phyloP scores from a whole-genome alignment of 2,888 invertebrate genomes.

The Hedychridium roseum region DNA sequence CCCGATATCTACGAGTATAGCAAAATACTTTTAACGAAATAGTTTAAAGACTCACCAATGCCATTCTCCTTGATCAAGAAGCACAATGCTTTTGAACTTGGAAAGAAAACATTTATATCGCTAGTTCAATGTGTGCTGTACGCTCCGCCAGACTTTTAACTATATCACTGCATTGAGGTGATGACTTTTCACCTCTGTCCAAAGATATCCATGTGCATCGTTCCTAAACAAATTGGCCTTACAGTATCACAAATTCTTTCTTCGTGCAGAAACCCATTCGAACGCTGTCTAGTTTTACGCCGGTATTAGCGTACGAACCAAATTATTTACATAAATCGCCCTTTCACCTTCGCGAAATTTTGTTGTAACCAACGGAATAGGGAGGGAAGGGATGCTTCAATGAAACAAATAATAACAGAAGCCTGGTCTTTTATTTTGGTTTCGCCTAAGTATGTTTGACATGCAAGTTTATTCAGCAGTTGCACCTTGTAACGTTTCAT shows the following conservation, averaged over 20 bases:
- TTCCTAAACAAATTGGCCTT: slow-evolving; percentile 26
- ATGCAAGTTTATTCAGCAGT: too few species aligned
- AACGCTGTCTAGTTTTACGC: too few species aligned
- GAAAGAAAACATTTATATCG: slow-evolving; percentile 43
- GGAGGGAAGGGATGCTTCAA: too few species aligned
- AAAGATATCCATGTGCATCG: slow-evolving; percentile 29
- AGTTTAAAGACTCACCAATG: slow-evolving; percentile 43
- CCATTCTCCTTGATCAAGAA: slow-evolving; percentile 40
- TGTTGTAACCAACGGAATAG: too few species aligned
- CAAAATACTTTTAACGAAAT: slow-evolving; percentile 6
- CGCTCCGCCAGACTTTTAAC: slow-evolving; percentile 22
- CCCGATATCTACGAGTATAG: too few species aligned
- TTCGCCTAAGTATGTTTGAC: too few species aligned
- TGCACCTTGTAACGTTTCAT: too few species aligned
- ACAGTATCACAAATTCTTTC: slow-evolving; percentile 7
- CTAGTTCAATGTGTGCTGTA: slow-evolving; percentile 39
- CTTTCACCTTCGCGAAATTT: too few species aligned
- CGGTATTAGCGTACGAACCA: too few species aligned
- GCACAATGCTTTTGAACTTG: slow-evolving; percentile 38
- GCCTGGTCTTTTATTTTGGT: too few species aligned
- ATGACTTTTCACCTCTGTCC: slow-evolving; percentile 44
- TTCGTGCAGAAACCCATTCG: slow-evolving; percentile 1
- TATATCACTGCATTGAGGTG: slow-evolving; percentile 40
- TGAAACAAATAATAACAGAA: too few species aligned
- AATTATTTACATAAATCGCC: too few species aligned